These are phyloP conservation scores for Cirrhinus molitorella DNA, from an alignment of 2,797 vertebrate species.

Conservation along the genomic window DNA sequence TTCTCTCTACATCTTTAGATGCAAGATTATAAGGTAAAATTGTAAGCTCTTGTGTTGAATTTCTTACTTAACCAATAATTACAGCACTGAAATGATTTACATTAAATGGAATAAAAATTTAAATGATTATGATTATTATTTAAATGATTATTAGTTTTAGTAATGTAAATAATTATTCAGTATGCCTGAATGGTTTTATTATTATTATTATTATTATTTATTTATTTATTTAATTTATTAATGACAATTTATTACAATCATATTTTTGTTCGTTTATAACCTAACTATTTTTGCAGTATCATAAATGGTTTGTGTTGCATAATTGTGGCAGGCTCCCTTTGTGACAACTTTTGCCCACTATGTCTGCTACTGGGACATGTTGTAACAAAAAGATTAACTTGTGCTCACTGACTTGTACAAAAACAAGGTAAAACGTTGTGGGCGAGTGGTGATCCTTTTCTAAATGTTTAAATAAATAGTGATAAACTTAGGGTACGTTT, in stretches of 20 bases:
- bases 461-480: no score
- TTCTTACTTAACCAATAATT: not conserved
- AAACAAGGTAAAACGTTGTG: no score
- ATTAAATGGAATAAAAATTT: not conserved
- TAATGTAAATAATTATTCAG: not conserved
- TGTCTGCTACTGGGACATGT: not conserved
- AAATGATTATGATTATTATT: not conserved
- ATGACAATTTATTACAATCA: not conserved
- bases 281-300: no score
- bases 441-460: no score
- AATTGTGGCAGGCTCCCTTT: not conserved
- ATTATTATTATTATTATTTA: no score
- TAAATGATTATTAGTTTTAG: not conserved
- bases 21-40: not conserved
- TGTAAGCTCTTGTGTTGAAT: not conserved
- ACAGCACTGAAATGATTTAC: no score
- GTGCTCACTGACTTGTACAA: not conserved
- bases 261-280: no score
- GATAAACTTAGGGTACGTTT: no score
- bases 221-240: not conserved
- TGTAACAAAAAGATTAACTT: not conserved
- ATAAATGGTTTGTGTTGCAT: no score
- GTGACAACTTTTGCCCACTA: not conserved
- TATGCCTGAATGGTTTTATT: no score
- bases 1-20: not conserved